A percentile compares a stretch with the other conserved stretches of the same genome.
Conservation (phyloP, 2,797 vertebrate genomes). For the Octomys mimax region DNA sequence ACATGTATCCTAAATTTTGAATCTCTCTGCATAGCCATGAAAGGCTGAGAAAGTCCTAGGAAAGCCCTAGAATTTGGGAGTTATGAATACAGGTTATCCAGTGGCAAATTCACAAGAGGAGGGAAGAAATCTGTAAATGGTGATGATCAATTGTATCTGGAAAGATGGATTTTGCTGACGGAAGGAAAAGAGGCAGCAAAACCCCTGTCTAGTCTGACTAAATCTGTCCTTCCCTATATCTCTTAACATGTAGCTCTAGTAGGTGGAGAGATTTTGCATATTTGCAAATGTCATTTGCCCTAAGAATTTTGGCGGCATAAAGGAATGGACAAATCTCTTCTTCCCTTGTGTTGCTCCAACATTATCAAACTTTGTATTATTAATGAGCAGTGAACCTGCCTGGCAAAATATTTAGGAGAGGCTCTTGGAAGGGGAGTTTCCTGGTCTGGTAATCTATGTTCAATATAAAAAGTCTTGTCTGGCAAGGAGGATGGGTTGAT, state of each 20-base stretch:
- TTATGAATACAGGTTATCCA: background rate
- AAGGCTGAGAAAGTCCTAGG: background rate
- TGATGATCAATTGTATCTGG: background rate
- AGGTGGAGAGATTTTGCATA: background rate
- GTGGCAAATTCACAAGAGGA: background rate
- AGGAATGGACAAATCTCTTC: background rate
- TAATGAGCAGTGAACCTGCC: background rate
- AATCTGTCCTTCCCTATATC: background rate
- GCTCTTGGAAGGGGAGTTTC: background rate
- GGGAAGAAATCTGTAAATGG: background rate
- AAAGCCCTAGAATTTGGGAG: background rate
- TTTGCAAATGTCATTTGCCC: background rate
- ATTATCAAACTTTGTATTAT: background rate
- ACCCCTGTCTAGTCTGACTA: background rate
- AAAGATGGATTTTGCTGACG: background rate
- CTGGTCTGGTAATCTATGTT: background rate
- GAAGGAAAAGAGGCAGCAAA: background rate
- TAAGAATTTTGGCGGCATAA: background rate
- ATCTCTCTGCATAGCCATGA: background rate
- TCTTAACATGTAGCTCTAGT: background rate
- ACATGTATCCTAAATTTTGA: background rate
- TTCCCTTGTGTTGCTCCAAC: background rate
- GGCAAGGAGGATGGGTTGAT: background rate
- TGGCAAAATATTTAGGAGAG: background rate
- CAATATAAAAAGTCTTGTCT: background rate